These are phyloP conservation scores for Centroberyx gerrardi DNA, from an alignment of 2,797 vertebrate species.

Conservation along the genomic window DNA sequence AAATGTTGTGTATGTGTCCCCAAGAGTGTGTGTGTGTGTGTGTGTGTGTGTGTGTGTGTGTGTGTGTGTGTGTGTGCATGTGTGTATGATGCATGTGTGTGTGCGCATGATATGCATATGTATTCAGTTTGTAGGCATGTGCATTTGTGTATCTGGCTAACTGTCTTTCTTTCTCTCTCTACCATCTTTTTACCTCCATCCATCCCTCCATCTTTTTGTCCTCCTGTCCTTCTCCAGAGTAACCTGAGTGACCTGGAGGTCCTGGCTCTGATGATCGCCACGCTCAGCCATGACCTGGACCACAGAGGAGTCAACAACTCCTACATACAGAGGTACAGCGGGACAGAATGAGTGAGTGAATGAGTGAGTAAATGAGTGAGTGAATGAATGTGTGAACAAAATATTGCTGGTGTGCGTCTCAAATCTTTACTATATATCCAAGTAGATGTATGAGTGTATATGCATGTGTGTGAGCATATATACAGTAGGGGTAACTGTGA, in stretches of 20 bases:
- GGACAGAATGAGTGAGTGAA: constrained; percentile 5
- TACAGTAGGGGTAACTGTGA: not conserved
- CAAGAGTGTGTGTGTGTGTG: constrained; percentile 9
- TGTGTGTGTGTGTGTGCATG: not conserved
- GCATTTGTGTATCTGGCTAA: not conserved
- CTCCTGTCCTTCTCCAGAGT: constrained; percentile 77
- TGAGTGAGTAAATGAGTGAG: not conserved
- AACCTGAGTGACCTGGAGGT: constrained; percentile 92
- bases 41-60: not conserved
- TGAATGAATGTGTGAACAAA: constrained; percentile 1
- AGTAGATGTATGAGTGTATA: not conserved
- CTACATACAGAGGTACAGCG: constrained; percentile 92
- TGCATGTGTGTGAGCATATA: constrained; percentile 4
- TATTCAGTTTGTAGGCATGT: too few species aligned
- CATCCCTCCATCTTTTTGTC: not conserved
- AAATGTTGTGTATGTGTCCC: not conserved
- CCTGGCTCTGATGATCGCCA: constrained; percentile 94
- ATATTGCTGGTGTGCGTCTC: not conserved
- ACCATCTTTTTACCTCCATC: not conserved
- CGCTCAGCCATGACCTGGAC: constrained; percentile 96
- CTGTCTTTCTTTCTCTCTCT: not conserved
- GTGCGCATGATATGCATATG: too few species aligned
- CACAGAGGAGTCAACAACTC: constrained; percentile 99
- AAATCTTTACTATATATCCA: not conserved
- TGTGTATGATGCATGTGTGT: not conserved